Conservation (phyloP, 2,888 invertebrate genomes). For the Caenorhabditis japonica region DNA sequence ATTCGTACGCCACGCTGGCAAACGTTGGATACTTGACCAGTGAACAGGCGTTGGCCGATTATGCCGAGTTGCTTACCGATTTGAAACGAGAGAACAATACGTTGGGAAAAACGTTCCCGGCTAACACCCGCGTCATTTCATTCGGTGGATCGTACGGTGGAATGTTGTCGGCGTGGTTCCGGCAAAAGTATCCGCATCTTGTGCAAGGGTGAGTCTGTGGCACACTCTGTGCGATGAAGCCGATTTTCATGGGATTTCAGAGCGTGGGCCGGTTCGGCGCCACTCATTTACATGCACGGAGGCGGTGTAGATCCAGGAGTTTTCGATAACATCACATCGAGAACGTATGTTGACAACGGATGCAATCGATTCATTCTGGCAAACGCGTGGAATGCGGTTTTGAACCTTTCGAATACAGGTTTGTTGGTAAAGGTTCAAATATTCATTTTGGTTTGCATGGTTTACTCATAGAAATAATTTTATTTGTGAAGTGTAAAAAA, state of each 20-base stretch:
- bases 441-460: too few relatives aligned
- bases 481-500: too few relatives aligned
- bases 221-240: too few relatives aligned
- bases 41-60: constrained; percentile 93
- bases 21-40: constrained; percentile 84
- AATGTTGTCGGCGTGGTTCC: constrained; percentile 94
- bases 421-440: too few relatives aligned
- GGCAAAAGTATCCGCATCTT: constrained; percentile 93
- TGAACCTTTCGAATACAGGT: constrained; percentile 80
- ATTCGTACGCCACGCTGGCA: constrained; percentile 11
- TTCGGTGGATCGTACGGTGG: constrained; percentile 93
- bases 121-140: constrained; percentile 85
- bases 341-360: constrained; percentile 60
- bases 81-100: constrained; percentile 79
- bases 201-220: constrained; percentile 84
- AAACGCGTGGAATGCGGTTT: constrained; percentile 86
- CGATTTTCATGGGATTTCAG: constrained; percentile 80
- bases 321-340: constrained; percentile 82
- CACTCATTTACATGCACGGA: constrained; percentile 88
- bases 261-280: constrained; percentile 93
- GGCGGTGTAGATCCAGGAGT: constrained; percentile 61
- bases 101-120: constrained; percentile 33
- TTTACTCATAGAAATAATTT: too few relatives aligned
- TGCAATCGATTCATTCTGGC: constrained; percentile 83
- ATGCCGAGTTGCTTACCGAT: constrained; percentile 85